A percentile compares a stretch with the other conserved stretches of the same genome.
Evolutionary conservation across 2,797 vertebrate genomes (phyloP).

Genomic region (Percopsis omiscomaycus): DNA sequence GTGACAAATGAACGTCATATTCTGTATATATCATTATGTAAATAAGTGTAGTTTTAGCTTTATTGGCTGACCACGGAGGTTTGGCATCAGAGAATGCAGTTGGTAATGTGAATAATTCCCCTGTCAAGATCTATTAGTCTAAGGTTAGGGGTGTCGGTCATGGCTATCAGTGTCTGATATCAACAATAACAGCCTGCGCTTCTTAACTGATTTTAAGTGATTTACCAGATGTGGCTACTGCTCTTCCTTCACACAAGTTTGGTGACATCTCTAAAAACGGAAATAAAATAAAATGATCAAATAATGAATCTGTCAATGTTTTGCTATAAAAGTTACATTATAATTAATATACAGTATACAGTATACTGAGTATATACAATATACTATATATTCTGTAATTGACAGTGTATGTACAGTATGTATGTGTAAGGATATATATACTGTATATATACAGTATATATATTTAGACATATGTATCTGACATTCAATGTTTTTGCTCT

Average conservation of each 20-base stretch:
- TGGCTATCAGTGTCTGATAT: conserved; percentile 56
- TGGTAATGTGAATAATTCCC: conserved; percentile 52
- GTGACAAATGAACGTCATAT: neutral
- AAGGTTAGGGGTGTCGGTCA: conserved; percentile 64
- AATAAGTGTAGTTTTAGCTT: too few species aligned
- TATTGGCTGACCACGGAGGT: neutral
- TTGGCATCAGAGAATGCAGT: conserved; percentile 48
- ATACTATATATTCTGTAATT: too few species aligned
- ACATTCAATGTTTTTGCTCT: too few species aligned
- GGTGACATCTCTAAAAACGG: neutral
- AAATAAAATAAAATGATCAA: too few species aligned
- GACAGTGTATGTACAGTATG: too few species aligned
- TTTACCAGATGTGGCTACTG: conserved; percentile 64
- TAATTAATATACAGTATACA: neutral
- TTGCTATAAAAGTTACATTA: too few species aligned
- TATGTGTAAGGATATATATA: too few species aligned
- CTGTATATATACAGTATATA: too few species aligned
- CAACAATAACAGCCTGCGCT: conserved; percentile 45
- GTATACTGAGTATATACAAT: neutral
- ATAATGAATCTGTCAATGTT: too few species aligned
- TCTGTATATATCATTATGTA: too few species aligned
- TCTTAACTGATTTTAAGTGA: conserved; percentile 76
- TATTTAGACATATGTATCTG: too few species aligned
- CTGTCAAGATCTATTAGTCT: conserved; percentile 60
- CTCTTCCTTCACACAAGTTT: conserved; percentile 14